phyloP scores from a whole-genome alignment of 2,113 vertebrate genomes.

The Colius striatus region DNA sequence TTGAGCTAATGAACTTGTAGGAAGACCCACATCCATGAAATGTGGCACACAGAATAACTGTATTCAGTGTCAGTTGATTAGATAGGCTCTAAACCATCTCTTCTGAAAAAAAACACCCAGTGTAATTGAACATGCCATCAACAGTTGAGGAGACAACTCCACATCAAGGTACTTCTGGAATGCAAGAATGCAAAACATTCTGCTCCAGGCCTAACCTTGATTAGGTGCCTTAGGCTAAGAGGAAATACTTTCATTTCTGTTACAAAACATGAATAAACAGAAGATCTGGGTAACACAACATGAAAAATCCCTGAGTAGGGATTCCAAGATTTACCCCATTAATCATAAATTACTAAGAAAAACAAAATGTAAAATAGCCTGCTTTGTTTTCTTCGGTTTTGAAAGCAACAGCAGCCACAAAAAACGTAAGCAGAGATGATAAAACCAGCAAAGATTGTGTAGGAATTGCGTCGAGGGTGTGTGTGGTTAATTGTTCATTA shows the following conservation, averaged over 20 bases:
- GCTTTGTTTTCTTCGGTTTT: background rate
- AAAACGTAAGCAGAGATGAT: background rate
- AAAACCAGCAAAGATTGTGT: background rate
- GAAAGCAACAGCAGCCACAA: constrained; percentile 8
- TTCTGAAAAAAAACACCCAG: background rate
- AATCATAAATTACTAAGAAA: constrained; percentile 61
- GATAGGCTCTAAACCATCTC: constrained; percentile 14
- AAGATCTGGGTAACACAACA: constrained; percentile 18
- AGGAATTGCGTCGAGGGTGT: background rate
- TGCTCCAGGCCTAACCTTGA: constrained; percentile 37
- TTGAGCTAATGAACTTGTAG: background rate
- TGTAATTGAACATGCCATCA: constrained; percentile 43
- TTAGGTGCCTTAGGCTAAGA: constrained; percentile 54
- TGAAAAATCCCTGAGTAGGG: constrained; percentile 39
- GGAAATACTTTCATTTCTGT: constrained; percentile 60
- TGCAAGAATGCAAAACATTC: constrained; percentile 54
- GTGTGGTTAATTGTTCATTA: background rate
- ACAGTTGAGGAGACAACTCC: constrained; percentile 36
- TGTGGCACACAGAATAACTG: background rate
- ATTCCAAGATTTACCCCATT: constrained; percentile 48
- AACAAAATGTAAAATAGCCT: background rate
- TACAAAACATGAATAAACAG: constrained; percentile 68
- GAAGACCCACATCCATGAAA: background rate
- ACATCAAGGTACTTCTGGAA: constrained; percentile 48
- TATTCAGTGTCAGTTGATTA: background rate